Conservation (phyloP, 30 jellyfish, hydroid and myxozoan species). For the Hydractinia echinata region DNA sequence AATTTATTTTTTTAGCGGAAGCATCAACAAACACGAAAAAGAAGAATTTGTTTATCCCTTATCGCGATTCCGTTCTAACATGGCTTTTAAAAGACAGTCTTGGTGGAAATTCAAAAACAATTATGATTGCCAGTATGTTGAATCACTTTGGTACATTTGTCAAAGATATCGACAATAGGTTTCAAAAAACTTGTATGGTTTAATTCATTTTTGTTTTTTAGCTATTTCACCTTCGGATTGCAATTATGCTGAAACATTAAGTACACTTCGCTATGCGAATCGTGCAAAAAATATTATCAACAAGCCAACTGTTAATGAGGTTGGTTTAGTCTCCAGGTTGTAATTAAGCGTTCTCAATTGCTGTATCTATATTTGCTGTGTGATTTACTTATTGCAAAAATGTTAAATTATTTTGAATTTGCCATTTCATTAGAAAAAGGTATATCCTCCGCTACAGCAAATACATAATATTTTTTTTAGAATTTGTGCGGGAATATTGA, state of each 20-base stretch:
- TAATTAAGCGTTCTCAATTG: not conserved
- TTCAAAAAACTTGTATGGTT: not conserved
- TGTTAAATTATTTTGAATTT: not conserved
- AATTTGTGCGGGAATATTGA: too few species aligned
- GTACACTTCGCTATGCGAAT: slow-evolving; percentile 96
- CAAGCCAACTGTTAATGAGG: slow-evolving; percentile 99
- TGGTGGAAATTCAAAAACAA: slow-evolving; percentile 93
- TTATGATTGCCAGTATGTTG: slow-evolving; percentile 80
- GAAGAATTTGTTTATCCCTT: slow-evolving; percentile 80
- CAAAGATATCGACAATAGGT: too few species aligned
- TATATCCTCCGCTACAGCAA: too few species aligned
- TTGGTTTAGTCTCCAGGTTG: not conserved
- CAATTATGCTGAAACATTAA: slow-evolving; percentile 92
- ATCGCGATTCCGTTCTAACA: slow-evolving; percentile 91
- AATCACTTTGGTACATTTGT: not conserved
- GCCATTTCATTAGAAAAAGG: too few species aligned
- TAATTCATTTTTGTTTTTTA: not conserved
- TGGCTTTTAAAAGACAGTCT: slow-evolving; percentile 89
- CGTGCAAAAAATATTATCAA: slow-evolving; percentile 94
- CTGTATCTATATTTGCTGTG: too few species aligned
- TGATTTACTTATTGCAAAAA: not conserved
- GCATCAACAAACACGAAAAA: slow-evolving; percentile 73
- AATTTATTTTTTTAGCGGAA: slow-evolving; percentile 54
- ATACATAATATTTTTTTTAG: too few species aligned
- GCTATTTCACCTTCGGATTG: slow-evolving; percentile 98